phyloP scores from a whole-genome alignment of 2,888 invertebrate genomes.

The Charanyca ferruginea region DNA sequence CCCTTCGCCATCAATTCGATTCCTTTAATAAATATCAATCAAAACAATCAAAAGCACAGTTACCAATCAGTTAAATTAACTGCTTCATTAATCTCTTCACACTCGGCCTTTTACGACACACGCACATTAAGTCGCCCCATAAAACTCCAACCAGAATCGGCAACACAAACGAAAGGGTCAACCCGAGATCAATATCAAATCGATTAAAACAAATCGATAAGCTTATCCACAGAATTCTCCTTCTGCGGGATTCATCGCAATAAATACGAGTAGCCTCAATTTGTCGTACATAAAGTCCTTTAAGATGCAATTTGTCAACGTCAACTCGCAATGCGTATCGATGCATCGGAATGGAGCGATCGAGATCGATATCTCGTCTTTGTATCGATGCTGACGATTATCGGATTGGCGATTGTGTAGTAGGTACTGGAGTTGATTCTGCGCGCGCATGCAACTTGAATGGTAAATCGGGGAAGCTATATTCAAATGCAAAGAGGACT shows the following conservation, averaged over 20 bases:
- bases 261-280: conserved; percentile 86
- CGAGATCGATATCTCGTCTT: conserved; percentile 86
- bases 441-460: conserved; percentile 76
- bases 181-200: conserved; percentile 68
- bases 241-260: conserved; percentile 70
- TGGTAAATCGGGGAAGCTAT: conserved; percentile 76
- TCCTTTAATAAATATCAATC: conserved; percentile 48
- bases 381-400: conserved; percentile 83
- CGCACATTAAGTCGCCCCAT: conserved; percentile 51
- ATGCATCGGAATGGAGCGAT: conserved; percentile 82
- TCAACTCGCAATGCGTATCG: conserved; percentile 83
- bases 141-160: conserved; percentile 54
- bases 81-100: conserved; percentile 62
- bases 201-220: conserved; percentile 72
- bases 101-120: conserved; percentile 53
- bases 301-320: conserved; percentile 87
- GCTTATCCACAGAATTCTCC: conserved; percentile 71
- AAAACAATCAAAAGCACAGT: conserved; percentile 37
- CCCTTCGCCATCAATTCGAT: conserved; percentile 24
- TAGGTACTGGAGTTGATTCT: too few species aligned
- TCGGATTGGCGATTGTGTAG: conserved; percentile 76
- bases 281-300: conserved; percentile 84
- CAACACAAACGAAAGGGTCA: conserved; percentile 56
- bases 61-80: conserved; percentile 62
- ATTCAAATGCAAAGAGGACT: conserved; percentile 79